Conservation (phyloP, 2,797 vertebrate species). For the Cuculus canorus region DNA sequence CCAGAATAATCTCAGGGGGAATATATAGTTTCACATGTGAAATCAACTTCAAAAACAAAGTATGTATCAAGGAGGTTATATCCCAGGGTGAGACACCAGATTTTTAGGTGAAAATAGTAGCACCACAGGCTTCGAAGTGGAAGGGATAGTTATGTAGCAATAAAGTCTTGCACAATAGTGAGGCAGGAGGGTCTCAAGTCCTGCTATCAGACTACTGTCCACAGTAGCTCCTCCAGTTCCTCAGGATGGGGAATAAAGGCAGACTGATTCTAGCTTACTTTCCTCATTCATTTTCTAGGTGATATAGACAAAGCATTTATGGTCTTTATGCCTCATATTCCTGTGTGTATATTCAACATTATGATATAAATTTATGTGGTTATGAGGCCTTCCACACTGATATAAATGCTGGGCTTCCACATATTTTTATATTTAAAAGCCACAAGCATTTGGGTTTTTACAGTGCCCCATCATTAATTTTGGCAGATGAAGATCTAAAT, state of each 20-base stretch:
- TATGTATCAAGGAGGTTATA: background rate
- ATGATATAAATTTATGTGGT: background rate
- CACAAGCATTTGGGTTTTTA: background rate
- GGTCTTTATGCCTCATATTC: background rate
- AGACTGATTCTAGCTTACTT: background rate
- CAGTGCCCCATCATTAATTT: background rate
- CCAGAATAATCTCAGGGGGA: background rate
- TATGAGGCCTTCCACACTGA: background rate
- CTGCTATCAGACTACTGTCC: background rate
- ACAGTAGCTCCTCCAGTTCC: background rate
- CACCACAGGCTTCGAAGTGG: background rate
- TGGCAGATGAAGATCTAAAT: background rate
- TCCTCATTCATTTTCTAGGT: background rate
- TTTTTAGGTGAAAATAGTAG: background rate
- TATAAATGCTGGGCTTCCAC: background rate
- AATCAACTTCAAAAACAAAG: background rate
- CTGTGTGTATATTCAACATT: background rate
- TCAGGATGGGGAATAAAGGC: background rate
- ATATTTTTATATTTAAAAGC: background rate
- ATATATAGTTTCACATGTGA: background rate
- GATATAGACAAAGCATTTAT: background rate
- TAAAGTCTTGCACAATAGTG: background rate
- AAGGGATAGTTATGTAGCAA: background rate
- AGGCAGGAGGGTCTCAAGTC: background rate
- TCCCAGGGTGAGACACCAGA: background rate